Conservation (phyloP, 30 jellyfish, hydroid and myxozoan genomes). For the Turritopsis dohrnii region DNA sequence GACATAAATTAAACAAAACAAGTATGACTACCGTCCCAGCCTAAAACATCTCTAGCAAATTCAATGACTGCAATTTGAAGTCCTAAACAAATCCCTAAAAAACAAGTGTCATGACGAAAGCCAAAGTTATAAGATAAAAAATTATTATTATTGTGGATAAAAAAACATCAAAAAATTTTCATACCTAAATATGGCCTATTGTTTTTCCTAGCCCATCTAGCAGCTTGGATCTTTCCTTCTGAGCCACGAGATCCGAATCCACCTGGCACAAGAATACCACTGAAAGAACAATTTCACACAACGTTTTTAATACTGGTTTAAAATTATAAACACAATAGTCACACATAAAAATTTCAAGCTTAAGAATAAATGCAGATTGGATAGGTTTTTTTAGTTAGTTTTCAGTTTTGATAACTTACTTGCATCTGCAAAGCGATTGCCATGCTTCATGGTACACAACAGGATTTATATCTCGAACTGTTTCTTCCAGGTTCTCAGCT, state of each 20-base stretch:
- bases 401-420: slow-evolving; percentile 32
- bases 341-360: background rate
- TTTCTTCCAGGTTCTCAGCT: slow-evolving; percentile 74
- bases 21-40: slow-evolving; percentile 60
- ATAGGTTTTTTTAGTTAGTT: background rate
- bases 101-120: background rate
- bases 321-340: background rate
- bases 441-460: slow-evolving; percentile 84
- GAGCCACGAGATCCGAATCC: slow-evolving; percentile 97
- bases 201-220: slow-evolving; percentile 78
- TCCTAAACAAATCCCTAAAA: slow-evolving; percentile 93
- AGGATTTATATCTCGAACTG: slow-evolving; percentile 56
- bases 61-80: slow-evolving; percentile 86
- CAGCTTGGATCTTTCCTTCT: slow-evolving; percentile 92
- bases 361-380: background rate
- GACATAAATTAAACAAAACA: background rate
- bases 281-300: slow-evolving; percentile 11
- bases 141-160: background rate
- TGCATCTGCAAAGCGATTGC: slow-evolving; percentile 86
- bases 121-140: background rate
- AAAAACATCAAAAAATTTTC: background rate
- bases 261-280: slow-evolving; percentile 99
- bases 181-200: slow-evolving; percentile 82
- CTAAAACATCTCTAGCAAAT: slow-evolving; percentile 86
- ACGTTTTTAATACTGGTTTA: background rate